phyloP scores from a whole-genome alignment of 2,113 vertebrate genomes.

The Oncorhynchus nerka region DNA sequence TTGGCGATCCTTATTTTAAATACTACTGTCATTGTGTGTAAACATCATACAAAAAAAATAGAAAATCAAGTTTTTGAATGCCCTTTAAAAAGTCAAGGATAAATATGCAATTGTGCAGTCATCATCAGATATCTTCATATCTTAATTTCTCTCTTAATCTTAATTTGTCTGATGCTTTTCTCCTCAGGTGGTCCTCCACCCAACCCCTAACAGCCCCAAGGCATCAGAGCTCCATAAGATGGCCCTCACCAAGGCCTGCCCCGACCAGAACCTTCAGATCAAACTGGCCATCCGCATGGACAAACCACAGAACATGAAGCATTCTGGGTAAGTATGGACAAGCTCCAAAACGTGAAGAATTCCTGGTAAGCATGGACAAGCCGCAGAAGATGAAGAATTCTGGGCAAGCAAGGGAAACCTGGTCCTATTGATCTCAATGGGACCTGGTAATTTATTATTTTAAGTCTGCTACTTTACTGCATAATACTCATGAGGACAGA shows the following conservation, averaged over 20 bases:
- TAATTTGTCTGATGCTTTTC: constrained; percentile 14
- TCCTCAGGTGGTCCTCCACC: constrained; percentile 89
- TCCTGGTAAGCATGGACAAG: constrained; percentile 46
- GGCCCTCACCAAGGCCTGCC: constrained; percentile 96
- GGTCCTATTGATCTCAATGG: too few relatives aligned
- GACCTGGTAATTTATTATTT: too few relatives aligned
- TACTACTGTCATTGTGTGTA: too few relatives aligned
- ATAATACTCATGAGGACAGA: too few relatives aligned
- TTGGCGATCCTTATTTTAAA: too few relatives aligned
- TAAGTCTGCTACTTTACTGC: too few relatives aligned
- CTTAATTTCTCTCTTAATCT: not conserved
- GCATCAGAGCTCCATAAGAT: constrained; percentile 98
- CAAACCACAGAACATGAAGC: constrained; percentile 99
- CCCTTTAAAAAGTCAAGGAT: too few relatives aligned
- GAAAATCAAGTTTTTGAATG: too few relatives aligned
- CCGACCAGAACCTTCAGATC: constrained; percentile 96
- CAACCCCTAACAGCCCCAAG: constrained; percentile 97
- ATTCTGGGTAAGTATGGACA: constrained; percentile 86
- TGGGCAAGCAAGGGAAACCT: constrained; percentile 47
- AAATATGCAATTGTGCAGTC: too few relatives aligned
- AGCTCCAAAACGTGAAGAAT: not conserved
- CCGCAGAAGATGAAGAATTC: too few relatives aligned
- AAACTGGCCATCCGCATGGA: constrained; percentile 98
- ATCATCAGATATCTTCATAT: not conserved
- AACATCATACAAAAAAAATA: too few relatives aligned